These are phyloP conservation scores for Microhierax caerulescens DNA, from an alignment of 2,797 vertebrate species.

Conservation along the genomic window DNA sequence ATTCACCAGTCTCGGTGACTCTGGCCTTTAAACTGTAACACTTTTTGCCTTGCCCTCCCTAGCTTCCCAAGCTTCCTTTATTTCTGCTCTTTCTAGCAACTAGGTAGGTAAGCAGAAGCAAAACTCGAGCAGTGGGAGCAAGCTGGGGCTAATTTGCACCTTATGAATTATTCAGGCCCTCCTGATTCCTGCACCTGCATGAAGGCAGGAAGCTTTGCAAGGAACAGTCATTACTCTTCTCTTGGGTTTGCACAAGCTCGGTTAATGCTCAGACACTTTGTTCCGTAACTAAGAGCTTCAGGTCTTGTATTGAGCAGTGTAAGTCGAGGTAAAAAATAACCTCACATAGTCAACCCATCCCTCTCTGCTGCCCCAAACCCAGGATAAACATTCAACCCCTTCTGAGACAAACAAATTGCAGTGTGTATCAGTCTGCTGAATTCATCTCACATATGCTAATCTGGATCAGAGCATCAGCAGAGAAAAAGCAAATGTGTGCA, in stretches of 20 bases:
- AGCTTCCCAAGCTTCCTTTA: constrained; percentile 34
- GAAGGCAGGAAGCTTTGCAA: constrained; percentile 70
- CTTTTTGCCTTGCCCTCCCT: not conserved
- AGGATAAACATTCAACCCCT: not conserved
- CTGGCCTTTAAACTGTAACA: not conserved
- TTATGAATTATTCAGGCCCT: constrained; percentile 77
- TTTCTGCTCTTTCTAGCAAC: constrained; percentile 40
- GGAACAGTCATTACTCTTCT: constrained; percentile 70
- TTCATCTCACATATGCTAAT: constrained; percentile 40
- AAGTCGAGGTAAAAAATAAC: not conserved
- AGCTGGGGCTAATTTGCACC: constrained; percentile 72
- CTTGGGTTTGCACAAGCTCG: constrained; percentile 50
- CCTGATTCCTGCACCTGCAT: constrained; percentile 79
- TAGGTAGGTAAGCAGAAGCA: constrained; percentile 70
- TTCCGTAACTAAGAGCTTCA: constrained; percentile 67
- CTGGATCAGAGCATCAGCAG: not conserved
- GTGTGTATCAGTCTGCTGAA: not conserved
- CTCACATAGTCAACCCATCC: not conserved
- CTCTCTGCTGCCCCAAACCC: not conserved
- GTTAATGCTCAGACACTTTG: constrained; percentile 68
- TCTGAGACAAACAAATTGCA: not conserved
- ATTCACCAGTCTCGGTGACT: not conserved
- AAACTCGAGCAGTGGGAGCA: constrained; percentile 45
- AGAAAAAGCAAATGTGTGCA: not conserved
- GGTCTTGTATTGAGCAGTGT: constrained; percentile 40